Percentiles rank a stretch among this genome's conserved stretches.
Conservation (phyloP, 2,888 invertebrate genomes). For the Craniophora ligustri region DNA sequence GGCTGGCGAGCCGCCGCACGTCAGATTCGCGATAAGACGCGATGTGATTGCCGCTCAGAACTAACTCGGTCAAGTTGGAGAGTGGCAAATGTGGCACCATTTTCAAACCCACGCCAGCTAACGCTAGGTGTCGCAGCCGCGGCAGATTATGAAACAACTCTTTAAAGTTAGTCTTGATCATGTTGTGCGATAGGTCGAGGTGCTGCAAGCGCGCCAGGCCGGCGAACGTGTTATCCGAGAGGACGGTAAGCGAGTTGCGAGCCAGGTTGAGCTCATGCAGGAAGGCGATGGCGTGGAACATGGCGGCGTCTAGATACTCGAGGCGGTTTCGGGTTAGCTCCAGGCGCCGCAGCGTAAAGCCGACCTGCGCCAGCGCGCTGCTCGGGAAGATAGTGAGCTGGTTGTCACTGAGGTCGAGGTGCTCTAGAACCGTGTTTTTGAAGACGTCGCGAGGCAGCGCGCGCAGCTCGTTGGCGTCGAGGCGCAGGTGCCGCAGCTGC, state of each 20-base stretch:
- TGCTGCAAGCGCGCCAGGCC: conserved; percentile 91
- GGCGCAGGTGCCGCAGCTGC: conserved; percentile 90
- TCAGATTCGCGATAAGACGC: conserved; percentile 90
- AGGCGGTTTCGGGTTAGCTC: conserved; percentile 92
- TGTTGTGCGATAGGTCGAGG: conserved; percentile 92
- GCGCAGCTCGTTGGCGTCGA: conserved; percentile 91
- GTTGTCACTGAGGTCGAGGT: conserved; percentile 92
- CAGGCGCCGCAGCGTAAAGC: conserved; percentile 92
- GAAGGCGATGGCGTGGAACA: conserved; percentile 91
- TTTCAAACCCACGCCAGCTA: conserved; percentile 91
- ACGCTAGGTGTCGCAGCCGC: conserved; percentile 90
- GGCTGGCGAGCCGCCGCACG: conserved; percentile 89
- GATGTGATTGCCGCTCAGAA: conserved; percentile 92
- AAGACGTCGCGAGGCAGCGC: conserved; percentile 92
- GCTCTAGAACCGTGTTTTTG: conserved; percentile 92
- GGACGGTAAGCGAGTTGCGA: conserved; percentile 92
- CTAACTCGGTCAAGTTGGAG: conserved; percentile 90
- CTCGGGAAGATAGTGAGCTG: conserved; percentile 92
- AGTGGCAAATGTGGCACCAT: conserved; percentile 91
- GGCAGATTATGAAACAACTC: conserved; percentile 94
- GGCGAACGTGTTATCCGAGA: conserved; percentile 94
- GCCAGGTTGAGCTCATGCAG: conserved; percentile 92
- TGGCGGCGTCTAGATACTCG: conserved; percentile 94
- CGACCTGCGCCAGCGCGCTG: conserved; percentile 91
- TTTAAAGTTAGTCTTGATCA: conserved; percentile 93